phyloP scores from a whole-genome alignment of 2,888 invertebrate species.

The Hemaris fuciformis region DNA sequence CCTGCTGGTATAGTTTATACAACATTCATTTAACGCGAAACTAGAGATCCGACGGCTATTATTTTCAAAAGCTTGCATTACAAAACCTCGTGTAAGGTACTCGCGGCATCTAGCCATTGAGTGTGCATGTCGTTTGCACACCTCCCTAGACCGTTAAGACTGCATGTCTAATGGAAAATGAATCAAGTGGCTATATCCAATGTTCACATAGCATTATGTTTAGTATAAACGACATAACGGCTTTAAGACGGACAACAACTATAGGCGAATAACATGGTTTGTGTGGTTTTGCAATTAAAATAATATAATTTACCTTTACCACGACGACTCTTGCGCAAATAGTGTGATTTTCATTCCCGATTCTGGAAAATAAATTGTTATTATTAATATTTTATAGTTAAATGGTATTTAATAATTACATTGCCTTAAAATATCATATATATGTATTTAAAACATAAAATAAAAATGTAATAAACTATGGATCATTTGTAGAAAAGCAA shows the following conservation, averaged over 20 bases:
- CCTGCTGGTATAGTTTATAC: background rate
- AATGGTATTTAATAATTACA: no score
- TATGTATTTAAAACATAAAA: background rate
- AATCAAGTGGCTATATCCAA: constrained; percentile 8
- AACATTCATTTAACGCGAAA: background rate
- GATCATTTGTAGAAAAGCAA: background rate
- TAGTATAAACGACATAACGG: no score
- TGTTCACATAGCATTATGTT: background rate
- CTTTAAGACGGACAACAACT: no score
- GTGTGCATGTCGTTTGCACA: constrained; percentile 25
- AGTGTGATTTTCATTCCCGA: constrained; percentile 35
- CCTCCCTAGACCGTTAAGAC: constrained; percentile 25
- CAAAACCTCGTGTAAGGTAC: constrained; percentile 19
- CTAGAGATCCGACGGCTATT: background rate
- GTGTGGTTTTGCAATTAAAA: background rate
- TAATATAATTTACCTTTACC: constrained; percentile 42
- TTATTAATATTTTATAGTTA: background rate
- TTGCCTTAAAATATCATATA: no score
- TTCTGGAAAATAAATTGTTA: constrained; percentile 33
- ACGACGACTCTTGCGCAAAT: constrained; percentile 36
- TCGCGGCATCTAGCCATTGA: constrained; percentile 14
- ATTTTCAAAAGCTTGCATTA: constrained; percentile 18
- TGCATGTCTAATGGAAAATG: constrained; percentile 20
- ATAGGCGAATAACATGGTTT: no score
- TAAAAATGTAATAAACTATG: no score